phyloP scores from a whole-genome alignment of 2,797 vertebrate genomes.

The Mus minutoides region DNA sequence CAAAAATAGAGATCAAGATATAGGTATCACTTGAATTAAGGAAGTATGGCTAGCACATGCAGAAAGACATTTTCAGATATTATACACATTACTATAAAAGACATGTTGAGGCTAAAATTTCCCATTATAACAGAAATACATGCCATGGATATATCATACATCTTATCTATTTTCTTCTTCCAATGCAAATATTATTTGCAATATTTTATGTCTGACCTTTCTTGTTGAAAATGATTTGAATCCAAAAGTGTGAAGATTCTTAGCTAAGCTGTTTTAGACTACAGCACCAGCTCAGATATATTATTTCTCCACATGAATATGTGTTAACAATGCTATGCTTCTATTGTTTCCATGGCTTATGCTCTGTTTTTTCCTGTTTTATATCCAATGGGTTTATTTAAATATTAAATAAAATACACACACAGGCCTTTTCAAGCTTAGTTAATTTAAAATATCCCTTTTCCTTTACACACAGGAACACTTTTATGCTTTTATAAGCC shows the following conservation, averaged over 20 bases:
- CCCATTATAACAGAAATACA: not conserved
- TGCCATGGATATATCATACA: not conserved
- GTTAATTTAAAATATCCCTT: not conserved
- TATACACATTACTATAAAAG: not conserved
- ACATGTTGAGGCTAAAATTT: not conserved
- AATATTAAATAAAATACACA: constrained; percentile 36
- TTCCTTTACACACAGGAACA: not conserved
- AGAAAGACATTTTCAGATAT: not conserved
- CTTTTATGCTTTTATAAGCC: not conserved
- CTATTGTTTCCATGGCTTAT: not conserved
- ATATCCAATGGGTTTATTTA: not conserved
- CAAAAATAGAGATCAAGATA: not conserved
- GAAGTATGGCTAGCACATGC: not conserved
- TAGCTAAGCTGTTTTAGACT: not conserved
- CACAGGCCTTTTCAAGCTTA: not conserved
- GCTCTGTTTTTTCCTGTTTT: not conserved
- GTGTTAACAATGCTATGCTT: not conserved
- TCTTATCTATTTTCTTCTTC: not conserved
- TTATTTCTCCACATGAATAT: not conserved
- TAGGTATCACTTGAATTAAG: not conserved
- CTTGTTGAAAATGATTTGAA: constrained; percentile 15
- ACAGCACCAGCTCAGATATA: not conserved
- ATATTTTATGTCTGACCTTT: not conserved
- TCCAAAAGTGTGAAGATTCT: not conserved
- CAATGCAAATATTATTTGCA: not conserved